A percentile compares a stretch with the other conserved stretches of the same genome.
These are phyloP conservation scores for Drosophila takahashii DNA, from an alignment of 1,140 invertebrate species.

Conservation along the genomic window DNA sequence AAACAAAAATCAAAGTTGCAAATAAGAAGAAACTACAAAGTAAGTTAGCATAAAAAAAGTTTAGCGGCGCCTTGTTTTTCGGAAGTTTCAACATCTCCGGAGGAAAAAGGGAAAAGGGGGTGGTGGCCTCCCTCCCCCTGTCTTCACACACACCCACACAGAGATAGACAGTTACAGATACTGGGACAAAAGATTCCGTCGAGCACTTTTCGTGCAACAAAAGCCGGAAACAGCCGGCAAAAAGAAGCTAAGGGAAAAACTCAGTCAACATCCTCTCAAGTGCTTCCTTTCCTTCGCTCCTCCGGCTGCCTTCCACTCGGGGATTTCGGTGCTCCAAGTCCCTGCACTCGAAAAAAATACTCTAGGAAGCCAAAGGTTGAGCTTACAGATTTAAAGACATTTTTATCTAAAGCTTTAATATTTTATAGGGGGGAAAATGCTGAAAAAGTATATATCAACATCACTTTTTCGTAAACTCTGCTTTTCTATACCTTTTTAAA, in stretches of 20 bases:
- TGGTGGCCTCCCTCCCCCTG: constrained; percentile 56
- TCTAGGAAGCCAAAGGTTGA: neutral
- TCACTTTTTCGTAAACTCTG: too few species aligned
- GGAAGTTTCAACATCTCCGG: constrained; percentile 61
- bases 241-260: constrained; percentile 57
- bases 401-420: too few species aligned
- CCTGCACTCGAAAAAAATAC: constrained; percentile 5
- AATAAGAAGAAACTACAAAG: constrained; percentile 84
- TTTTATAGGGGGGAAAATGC: too few species aligned
- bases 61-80: constrained; percentile 79
- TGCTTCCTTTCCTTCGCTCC: constrained; percentile 74
- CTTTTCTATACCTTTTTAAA: too few species aligned
- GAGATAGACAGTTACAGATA: constrained; percentile 2
- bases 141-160: neutral
- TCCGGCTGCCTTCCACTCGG: constrained; percentile 19
- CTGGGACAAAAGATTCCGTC: constrained; percentile 74
- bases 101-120: neutral
- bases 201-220: constrained; percentile 79
- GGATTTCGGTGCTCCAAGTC: constrained; percentile 32
- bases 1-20: constrained; percentile 84
- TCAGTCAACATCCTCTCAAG: constrained; percentile 79
- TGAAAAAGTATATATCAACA: too few species aligned
- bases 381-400: too few species aligned
- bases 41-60: constrained; percentile 81
- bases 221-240: constrained; percentile 76